phyloP scores from a whole-genome alignment of 2,888 invertebrate genomes.

The Camponotus fellah region DNA sequence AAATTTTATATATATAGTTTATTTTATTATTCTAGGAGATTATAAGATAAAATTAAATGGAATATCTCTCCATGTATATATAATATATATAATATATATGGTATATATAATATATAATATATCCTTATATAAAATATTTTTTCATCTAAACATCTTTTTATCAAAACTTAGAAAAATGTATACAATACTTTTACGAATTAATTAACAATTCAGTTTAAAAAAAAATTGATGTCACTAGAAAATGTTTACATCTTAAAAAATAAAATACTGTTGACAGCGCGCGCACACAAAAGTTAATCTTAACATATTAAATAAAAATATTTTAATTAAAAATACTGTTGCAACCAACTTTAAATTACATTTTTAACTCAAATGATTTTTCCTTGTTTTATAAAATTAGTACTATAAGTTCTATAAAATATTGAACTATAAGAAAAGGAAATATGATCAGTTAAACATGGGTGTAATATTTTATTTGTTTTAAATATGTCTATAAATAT shows the following conservation, averaged over 20 bases:
- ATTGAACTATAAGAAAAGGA: neutral
- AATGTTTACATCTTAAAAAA: neutral
- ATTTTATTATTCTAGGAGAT: neutral
- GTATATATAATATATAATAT: neutral
- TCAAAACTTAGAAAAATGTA: neutral
- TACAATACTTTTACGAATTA: neutral
- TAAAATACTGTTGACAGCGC: neutral
- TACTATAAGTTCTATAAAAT: neutral
- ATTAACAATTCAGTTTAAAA: neutral
- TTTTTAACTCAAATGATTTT: neutral
- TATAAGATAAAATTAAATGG: neutral
- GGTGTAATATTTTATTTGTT: neutral
- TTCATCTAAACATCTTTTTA: no score
- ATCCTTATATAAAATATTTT: neutral
- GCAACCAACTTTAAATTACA: neutral
- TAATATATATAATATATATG: neutral
- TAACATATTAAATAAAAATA: neutral
- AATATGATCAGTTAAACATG: neutral
- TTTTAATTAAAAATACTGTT: neutral
- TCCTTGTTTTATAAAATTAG: neutral
- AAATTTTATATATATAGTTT: neutral
- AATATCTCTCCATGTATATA: neutral
- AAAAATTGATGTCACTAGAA: neutral
- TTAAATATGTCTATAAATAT: neutral
- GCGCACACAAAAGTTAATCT: neutral